Percentiles rank a stretch among this genome's conserved stretches.
Conservation (phyloP, 1,140 invertebrate species). For the Atta cephalotes region DNA sequence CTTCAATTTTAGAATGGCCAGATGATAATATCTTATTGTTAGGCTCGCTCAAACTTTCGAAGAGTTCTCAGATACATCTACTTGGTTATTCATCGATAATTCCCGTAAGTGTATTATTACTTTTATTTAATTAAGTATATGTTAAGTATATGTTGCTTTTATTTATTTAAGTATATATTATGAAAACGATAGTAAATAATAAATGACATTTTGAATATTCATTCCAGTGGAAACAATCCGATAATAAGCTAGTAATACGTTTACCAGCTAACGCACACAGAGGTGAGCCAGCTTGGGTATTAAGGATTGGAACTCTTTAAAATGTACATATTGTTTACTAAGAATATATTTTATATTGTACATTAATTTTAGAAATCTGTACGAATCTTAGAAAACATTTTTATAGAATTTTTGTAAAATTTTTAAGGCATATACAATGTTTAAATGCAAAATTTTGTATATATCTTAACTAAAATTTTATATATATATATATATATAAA, state of each 20-base stretch:
- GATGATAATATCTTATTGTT: constrained; percentile 86
- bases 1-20: constrained; percentile 90
- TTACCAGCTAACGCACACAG: constrained; percentile 76
- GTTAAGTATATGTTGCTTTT: background rate
- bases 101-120: constrained; percentile 59
- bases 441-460: background rate
- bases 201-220: background rate
- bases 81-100: constrained; percentile 65
- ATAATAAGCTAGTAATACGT: constrained; percentile 65
- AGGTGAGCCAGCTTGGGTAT: constrained; percentile 83
- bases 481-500: too few species aligned
- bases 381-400: constrained; percentile 12
- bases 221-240: constrained; percentile 77
- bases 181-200: constrained; percentile 1
- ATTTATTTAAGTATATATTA: background rate
- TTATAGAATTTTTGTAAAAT: background rate
- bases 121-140: constrained; percentile 6
- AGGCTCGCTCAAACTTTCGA: constrained; percentile 72
- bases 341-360: constrained; percentile 33
- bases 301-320: constrained; percentile 72
- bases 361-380: constrained; percentile 26
- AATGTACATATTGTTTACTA: constrained; percentile 53
- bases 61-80: constrained; percentile 64
- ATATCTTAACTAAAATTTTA: background rate
- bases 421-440: background rate